Evolutionary conservation across 2,113 vertebrate genomes (phyloP).

Genomic region (Hucho hucho): DNA sequence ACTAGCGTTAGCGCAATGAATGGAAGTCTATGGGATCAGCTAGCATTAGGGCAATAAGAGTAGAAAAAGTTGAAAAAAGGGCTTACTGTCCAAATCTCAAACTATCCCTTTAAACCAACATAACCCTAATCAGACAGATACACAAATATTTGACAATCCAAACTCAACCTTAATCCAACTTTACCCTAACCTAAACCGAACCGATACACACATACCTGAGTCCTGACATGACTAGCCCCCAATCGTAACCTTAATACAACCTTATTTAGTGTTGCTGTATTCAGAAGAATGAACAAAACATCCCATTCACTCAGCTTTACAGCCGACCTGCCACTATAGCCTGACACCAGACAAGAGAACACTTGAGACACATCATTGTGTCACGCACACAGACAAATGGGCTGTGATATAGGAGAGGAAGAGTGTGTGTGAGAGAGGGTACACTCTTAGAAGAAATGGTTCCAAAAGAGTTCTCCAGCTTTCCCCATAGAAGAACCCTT

Average conservation of each 20-base stretch:
- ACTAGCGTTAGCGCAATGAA: too few relatives aligned
- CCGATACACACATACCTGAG: neutral
- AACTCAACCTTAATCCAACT: neutral
- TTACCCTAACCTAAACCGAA: neutral
- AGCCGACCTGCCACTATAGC: neutral
- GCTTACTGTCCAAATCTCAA: too few relatives aligned
- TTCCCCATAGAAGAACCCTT: too few relatives aligned
- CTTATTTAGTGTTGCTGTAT: neutral
- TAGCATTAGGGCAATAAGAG: too few relatives aligned
- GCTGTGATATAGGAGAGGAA: too few relatives aligned
- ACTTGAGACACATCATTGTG: neutral
- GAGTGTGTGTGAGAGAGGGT: too few relatives aligned
- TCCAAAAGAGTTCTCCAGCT: too few relatives aligned
- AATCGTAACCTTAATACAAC: neutral
- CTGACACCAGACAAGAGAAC: neutral
- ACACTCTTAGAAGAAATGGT: too few relatives aligned
- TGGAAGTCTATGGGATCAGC: too few relatives aligned
- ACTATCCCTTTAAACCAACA: too few relatives aligned
- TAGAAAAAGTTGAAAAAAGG: too few relatives aligned
- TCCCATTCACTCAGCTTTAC: constrained; percentile 4
- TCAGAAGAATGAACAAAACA: neutral
- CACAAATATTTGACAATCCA: constrained; percentile 43
- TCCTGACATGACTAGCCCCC: neutral
- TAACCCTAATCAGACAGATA: constrained; percentile 51
- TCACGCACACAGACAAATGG: neutral